Percentiles rank a stretch among this genome's conserved stretches.
phyloP scores from a whole-genome alignment of 2,888 invertebrate genomes.

The Pristionchus fissidentatus region DNA sequence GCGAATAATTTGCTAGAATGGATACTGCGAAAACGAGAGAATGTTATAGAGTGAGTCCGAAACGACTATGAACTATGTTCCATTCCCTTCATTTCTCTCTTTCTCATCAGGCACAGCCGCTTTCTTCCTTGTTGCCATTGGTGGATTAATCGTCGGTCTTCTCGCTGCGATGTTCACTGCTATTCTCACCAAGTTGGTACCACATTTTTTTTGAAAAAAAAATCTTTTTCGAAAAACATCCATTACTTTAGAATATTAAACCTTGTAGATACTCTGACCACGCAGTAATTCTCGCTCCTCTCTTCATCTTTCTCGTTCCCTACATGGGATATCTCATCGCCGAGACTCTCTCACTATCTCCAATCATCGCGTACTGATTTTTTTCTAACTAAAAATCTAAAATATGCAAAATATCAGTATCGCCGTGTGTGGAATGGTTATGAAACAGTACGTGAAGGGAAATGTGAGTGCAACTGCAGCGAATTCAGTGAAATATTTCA shows the following conservation, averaged over 20 bases:
- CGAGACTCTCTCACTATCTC: constrained; percentile 98
- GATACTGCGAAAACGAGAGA: neutral
- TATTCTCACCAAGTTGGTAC: constrained; percentile 68
- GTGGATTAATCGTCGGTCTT: constrained; percentile 72
- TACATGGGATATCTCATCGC: constrained; percentile 96
- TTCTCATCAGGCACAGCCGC: constrained; percentile 51
- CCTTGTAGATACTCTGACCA: constrained; percentile 87
- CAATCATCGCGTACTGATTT: constrained; percentile 88
- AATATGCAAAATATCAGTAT: constrained; percentile 82
- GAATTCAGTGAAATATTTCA: constrained; percentile 95
- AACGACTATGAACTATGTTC: neutral
- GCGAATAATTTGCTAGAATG: neutral
- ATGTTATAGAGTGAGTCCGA: neutral
- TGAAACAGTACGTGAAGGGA: constrained; percentile 97
- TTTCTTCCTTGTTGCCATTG: constrained; percentile 73
- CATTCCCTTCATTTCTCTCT: neutral
- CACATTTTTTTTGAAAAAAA: neutral
- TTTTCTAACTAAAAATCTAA: neutral
- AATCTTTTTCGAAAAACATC: too few species aligned
- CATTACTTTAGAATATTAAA: neutral
- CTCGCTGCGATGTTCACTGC: constrained; percentile 69
- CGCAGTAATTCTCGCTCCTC: constrained; percentile 95
- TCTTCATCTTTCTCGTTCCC: constrained; percentile 97
- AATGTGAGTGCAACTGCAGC: constrained; percentile 97
- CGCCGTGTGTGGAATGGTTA: constrained; percentile 96